Evolutionary conservation across 2,113 vertebrate species (phyloP).

Genomic region (Lepisosteus osseus): DNA sequence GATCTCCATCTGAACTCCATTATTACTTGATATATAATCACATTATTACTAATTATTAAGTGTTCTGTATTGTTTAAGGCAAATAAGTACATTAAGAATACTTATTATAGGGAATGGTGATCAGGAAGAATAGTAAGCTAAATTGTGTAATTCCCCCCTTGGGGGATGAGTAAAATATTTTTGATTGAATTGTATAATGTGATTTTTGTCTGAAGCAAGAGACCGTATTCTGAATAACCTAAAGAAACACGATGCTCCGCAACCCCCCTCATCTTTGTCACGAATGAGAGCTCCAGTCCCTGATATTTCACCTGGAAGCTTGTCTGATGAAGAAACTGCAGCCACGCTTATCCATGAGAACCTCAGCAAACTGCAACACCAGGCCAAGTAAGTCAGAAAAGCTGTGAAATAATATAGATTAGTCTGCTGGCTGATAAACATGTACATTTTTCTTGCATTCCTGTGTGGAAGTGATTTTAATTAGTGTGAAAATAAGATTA

Average conservation of each 20-base stretch:
- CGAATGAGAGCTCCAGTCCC: constrained; percentile 76
- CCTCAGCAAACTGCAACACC: constrained; percentile 76
- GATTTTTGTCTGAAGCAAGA: constrained; percentile 64
- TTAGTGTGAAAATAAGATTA: too few relatives aligned
- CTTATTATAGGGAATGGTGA: too few relatives aligned
- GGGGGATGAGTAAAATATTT: too few relatives aligned
- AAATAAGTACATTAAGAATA: too few relatives aligned
- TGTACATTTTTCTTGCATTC: background rate
- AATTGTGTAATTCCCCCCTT: background rate
- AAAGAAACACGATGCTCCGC: constrained; percentile 78
- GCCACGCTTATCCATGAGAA: constrained; percentile 70
- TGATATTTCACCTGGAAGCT: constrained; percentile 65
- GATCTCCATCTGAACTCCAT: too few relatives aligned
- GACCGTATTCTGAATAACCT: constrained; percentile 81
- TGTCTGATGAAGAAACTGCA: constrained; percentile 71
- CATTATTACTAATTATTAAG: background rate
- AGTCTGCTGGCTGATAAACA: too few relatives aligned
- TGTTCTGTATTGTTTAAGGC: too few relatives aligned
- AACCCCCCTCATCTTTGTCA: constrained; percentile 62
- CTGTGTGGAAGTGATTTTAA: background rate
- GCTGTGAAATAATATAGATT: too few relatives aligned
- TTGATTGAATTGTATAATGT: constrained; percentile 7
- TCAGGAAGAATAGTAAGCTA: background rate
- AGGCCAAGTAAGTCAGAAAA: constrained; percentile 75
- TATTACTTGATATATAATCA: background rate